Percentiles rank a stretch among this genome's conserved stretches.
Conservation (phyloP, 2,797 vertebrate genomes). For the Mormyrops boulengeri region DNA sequence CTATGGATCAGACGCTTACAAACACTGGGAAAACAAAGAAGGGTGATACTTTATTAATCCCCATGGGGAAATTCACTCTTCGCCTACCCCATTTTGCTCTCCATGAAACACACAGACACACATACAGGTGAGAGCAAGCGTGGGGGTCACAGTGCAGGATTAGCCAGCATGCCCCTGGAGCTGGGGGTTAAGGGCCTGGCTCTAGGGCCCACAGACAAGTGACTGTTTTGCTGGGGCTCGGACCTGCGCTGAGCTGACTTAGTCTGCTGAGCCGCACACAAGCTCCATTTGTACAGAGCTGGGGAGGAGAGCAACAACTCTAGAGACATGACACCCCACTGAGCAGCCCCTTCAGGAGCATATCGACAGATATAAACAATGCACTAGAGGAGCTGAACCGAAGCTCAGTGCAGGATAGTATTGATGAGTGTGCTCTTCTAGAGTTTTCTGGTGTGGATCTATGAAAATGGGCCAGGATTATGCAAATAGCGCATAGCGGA, state of each 20-base stretch:
- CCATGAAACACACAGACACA: neutral
- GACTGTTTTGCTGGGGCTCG: neutral
- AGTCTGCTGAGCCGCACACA: neutral
- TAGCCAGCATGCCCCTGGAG: neutral
- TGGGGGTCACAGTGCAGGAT: neutral
- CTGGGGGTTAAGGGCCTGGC: neutral
- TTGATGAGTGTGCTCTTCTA: neutral
- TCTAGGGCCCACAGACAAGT: neutral
- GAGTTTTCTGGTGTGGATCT: neutral
- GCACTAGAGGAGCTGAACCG: neutral
- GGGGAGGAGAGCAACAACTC: neutral
- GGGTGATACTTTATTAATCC: neutral
- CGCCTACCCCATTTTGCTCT: neutral
- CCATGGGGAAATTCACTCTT: neutral
- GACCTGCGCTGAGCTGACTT: neutral
- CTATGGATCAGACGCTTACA: neutral
- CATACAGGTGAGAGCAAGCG: neutral
- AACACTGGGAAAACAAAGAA: neutral
- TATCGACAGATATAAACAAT: neutral
- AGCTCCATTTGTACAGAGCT: neutral
- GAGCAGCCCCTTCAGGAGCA: neutral
- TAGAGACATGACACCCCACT: neutral
- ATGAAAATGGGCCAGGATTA: neutral
- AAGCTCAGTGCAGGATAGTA: neutral
- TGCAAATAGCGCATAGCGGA: neutral